Conservation (phyloP, 1,140 invertebrate genomes). For the Drosophila yakuba region DNA sequence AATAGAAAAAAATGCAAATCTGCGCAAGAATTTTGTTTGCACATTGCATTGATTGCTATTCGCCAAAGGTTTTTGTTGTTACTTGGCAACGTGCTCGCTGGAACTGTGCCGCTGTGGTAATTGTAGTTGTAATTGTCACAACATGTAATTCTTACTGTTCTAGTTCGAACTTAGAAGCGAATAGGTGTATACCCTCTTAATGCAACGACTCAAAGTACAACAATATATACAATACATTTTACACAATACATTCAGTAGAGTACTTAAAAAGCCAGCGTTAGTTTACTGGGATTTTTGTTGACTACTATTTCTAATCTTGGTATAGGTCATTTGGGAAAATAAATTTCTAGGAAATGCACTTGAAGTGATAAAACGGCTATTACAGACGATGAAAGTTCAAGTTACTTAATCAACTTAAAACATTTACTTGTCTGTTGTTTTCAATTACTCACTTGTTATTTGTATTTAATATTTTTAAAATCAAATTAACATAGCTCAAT, state of each 20-base stretch:
- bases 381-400: slow-evolving; percentile 26
- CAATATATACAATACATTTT: no score
- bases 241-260: not conserved
- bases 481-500: not conserved
- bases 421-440: not conserved
- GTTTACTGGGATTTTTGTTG: not conserved
- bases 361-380: slow-evolving; percentile 7
- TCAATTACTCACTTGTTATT: not conserved
- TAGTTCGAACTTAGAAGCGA: not conserved
- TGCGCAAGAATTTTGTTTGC: slow-evolving; percentile 43
- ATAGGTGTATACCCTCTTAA: not conserved
- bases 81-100: slow-evolving; percentile 44
- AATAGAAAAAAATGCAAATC: slow-evolving; percentile 47
- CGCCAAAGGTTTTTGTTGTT: slow-evolving; percentile 41
- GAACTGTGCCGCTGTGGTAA: slow-evolving; percentile 34
- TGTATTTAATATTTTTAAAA: not conserved
- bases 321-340: slow-evolving; percentile 32
- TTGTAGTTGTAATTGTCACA: slow-evolving; percentile 33
- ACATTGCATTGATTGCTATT: slow-evolving; percentile 50
- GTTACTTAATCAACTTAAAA: slow-evolving; percentile 1
- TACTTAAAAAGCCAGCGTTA: not conserved
- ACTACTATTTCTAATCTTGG: slow-evolving; percentile 25
- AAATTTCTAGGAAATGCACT: slow-evolving; percentile 29
- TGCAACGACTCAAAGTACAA: no score
- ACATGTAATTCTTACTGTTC: slow-evolving; percentile 29